A percentile compares a stretch with the other conserved stretches of the same genome.
phyloP scores from a whole-genome alignment of 53 echinoderm and acorn worm genomes.

The Echinometra lucunter region DNA sequence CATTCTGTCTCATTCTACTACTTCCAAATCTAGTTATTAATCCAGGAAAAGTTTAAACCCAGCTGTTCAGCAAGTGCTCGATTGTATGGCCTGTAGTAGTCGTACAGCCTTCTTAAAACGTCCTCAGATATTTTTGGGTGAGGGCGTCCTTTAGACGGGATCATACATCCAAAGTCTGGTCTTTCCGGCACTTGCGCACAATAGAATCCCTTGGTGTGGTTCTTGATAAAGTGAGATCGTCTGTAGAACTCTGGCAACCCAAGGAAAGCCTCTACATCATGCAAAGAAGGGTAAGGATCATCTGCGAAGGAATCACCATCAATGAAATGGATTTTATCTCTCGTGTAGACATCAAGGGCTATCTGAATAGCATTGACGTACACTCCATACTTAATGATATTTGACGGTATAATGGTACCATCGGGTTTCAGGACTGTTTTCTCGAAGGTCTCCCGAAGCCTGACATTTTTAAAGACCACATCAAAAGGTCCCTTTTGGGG shows the following conservation, averaged over 20 bases:
- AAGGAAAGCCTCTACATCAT: conserved; percentile 8
- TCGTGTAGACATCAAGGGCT: neutral
- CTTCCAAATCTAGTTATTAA: neutral
- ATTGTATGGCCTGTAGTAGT: conserved; percentile 46
- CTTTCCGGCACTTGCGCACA: conserved; percentile 50
- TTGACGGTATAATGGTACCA: neutral
- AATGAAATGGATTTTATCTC: conserved; percentile 21
- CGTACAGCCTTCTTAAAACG: neutral
- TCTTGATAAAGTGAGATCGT: conserved; percentile 26
- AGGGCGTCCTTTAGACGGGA: conserved; percentile 53
- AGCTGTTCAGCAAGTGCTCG: neutral
- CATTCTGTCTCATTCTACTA: no score
- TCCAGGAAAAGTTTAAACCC: conserved; percentile 47
- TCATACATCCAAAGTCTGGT: conserved; percentile 59
- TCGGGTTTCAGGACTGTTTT: conserved; percentile 51
- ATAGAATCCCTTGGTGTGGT: conserved; percentile 16
- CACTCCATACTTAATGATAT: neutral
- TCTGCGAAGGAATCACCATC: conserved; percentile 54
- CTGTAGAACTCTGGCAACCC: conserved; percentile 52
- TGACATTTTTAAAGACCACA: neutral
- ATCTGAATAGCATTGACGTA: neutral
- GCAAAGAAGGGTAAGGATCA: conserved; percentile 46
- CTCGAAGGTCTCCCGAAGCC: conserved; percentile 59
- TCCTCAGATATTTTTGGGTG: conserved; percentile 28
- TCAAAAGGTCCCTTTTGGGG: neutral